phyloP scores from a whole-genome alignment of 2,797 vertebrate species.

The Pangasius krempfi region DNA sequence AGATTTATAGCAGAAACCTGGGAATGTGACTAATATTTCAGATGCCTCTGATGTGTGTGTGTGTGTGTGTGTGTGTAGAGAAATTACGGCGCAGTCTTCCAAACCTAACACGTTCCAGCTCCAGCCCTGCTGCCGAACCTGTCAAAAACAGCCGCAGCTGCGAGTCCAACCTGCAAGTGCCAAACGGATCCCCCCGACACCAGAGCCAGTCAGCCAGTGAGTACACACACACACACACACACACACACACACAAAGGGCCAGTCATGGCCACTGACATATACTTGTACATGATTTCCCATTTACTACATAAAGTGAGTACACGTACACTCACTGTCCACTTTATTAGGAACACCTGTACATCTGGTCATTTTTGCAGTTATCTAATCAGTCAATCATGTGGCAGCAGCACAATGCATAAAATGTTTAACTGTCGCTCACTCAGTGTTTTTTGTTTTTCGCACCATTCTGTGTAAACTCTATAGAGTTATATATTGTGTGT shows the following conservation, averaged over 20 bases:
- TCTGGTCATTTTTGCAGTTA: background rate
- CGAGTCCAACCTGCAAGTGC: conserved; percentile 96
- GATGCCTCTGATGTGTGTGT: background rate
- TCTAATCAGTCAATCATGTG: background rate
- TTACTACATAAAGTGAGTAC: background rate
- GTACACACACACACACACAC: conserved; percentile 54
- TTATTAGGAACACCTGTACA: background rate
- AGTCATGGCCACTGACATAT: conserved; percentile 62
- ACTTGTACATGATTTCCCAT: background rate
- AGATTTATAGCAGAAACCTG: background rate
- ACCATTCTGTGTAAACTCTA: background rate
- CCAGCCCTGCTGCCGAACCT: conserved; percentile 79
- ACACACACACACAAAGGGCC: conserved; percentile 56
- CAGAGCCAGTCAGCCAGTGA: conserved; percentile 95
- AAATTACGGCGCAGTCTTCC: conserved; percentile 98
- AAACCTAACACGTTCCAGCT: conserved; percentile 88
- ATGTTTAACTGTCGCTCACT: background rate
- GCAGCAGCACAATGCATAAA: background rate
- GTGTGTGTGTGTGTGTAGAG: conserved; percentile 72
- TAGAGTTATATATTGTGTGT: no score
- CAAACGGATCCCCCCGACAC: conserved; percentile 93
- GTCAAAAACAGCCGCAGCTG: conserved; percentile 96
- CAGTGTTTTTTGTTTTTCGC: background rate
- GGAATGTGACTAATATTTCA: background rate
- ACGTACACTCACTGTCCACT: background rate